phyloP scores from a whole-genome alignment of 2,113 vertebrate species.

The Indri indri region DNA sequence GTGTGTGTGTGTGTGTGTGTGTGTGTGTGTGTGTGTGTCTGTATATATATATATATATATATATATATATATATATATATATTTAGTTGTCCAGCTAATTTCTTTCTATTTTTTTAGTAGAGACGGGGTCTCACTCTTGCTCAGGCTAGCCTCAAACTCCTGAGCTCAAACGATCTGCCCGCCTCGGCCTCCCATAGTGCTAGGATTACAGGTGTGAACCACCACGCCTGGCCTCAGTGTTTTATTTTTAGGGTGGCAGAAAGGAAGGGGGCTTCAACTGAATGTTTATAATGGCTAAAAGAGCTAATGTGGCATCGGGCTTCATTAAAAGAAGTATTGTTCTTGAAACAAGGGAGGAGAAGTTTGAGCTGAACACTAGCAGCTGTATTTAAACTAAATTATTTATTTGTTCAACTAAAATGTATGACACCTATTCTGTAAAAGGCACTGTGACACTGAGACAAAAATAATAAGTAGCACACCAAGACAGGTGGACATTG shows the following conservation, averaged over 20 bases:
- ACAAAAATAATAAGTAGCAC: neutral
- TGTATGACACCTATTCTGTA: neutral
- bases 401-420: conserved; percentile 44
- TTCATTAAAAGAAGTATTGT: neutral
- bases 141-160: too few relatives aligned
- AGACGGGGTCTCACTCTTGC: too few relatives aligned
- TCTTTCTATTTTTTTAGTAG: too few relatives aligned
- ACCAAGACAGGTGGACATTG: neutral
- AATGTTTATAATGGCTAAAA: neutral
- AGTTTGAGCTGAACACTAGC: neutral
- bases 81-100: too few relatives aligned
- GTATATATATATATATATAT: too few relatives aligned
- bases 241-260: neutral
- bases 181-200: too few relatives aligned
- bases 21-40: too few relatives aligned
- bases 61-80: too few relatives aligned
- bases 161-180: too few relatives aligned
- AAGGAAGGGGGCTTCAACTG: neutral
- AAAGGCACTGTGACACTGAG: neutral
- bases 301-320: neutral
- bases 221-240: too few relatives aligned
- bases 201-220: too few relatives aligned
- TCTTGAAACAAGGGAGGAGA: neutral
- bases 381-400: conserved; percentile 4
- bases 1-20: too few relatives aligned